phyloP scores from a whole-genome alignment of 1,140 invertebrate genomes.

The Ruditapes philippinarum region DNA sequence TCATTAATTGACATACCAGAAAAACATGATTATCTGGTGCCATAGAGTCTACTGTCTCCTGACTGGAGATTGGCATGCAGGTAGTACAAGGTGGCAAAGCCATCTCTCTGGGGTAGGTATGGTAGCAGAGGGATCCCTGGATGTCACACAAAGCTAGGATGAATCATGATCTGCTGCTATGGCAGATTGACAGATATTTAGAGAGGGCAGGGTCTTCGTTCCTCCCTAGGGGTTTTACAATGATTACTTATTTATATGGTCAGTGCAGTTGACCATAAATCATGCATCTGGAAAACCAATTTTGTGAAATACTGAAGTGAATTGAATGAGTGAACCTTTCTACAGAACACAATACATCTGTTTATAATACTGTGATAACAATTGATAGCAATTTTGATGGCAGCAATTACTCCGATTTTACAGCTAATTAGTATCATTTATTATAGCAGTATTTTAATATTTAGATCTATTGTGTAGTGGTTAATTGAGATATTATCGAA shows the following conservation, averaged over 20 bases:
- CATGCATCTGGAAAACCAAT: not conserved
- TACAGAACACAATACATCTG: too few relatives aligned
- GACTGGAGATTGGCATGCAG: not conserved
- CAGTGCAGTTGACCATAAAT: not conserved
- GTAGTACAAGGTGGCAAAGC: too few relatives aligned
- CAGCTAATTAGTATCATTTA: too few relatives aligned
- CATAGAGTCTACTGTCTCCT: not conserved
- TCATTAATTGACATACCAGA: not conserved
- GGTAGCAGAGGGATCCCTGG: not conserved
- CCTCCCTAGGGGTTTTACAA: not conserved
- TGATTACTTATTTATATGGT: not conserved
- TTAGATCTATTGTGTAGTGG: too few relatives aligned
- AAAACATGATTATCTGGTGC: slow-evolving; percentile 3
- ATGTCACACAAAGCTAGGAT: not conserved
- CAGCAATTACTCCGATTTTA: too few relatives aligned
- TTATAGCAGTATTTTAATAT: too few relatives aligned
- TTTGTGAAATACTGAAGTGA: not conserved
- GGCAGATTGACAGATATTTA: not conserved
- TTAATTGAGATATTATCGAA: too few relatives aligned
- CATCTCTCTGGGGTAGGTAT: too few relatives aligned
- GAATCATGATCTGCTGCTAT: not conserved
- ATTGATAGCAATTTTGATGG: too few relatives aligned
- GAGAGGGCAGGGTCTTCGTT: not conserved
- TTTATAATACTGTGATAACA: too few relatives aligned
- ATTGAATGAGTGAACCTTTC: not conserved